phyloP scores from a whole-genome alignment of 2,888 invertebrate genomes.

The Andrena bicolor region DNA sequence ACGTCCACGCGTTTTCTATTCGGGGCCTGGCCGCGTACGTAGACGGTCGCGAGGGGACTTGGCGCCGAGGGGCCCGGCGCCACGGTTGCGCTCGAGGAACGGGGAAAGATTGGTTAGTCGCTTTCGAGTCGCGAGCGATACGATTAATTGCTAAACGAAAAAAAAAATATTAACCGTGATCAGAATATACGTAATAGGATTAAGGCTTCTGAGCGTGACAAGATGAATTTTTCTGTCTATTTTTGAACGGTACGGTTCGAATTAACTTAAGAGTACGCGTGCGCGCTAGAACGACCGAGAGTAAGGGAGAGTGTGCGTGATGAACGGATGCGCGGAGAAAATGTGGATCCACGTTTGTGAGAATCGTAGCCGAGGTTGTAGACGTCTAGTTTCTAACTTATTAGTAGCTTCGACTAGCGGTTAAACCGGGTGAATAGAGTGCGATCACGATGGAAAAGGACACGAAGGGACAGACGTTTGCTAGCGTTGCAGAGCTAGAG shows the following conservation, averaged over 20 bases:
- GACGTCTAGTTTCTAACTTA: slow-evolving; percentile 75
- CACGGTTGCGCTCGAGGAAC: slow-evolving; percentile 9
- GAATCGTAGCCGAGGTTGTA: slow-evolving; percentile 61
- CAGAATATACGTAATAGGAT: slow-evolving; percentile 84
- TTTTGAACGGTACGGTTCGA: slow-evolving; percentile 81
- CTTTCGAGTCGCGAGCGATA: slow-evolving; percentile 41
- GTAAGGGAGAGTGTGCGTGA: slow-evolving; percentile 27
- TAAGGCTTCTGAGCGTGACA: slow-evolving; percentile 76
- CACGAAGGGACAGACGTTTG: slow-evolving; percentile 45
- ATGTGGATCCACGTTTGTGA: slow-evolving; percentile 46
- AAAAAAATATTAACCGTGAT: slow-evolving; percentile 81
- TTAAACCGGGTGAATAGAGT: slow-evolving; percentile 42
- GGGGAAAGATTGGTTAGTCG: background rate
- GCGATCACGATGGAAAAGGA: slow-evolving; percentile 35
- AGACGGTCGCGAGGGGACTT: slow-evolving; percentile 8
- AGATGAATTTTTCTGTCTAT: slow-evolving; percentile 82
- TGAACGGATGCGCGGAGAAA: slow-evolving; percentile 37
- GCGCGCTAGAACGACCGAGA: slow-evolving; percentile 31
- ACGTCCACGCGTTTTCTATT: slow-evolving; percentile 51
- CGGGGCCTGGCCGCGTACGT: slow-evolving; percentile 15
- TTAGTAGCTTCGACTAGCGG: slow-evolving; percentile 70
- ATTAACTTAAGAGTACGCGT: slow-evolving; percentile 64
- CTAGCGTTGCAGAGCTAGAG: slow-evolving; percentile 14
- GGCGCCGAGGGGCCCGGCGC: too few species aligned
- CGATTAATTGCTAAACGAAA: slow-evolving; percentile 57